Percentiles rank a stretch among this genome's conserved stretches.
Evolutionary conservation across 2,113 vertebrate genomes (phyloP).

Genomic region (Arizona elegans): DNA sequence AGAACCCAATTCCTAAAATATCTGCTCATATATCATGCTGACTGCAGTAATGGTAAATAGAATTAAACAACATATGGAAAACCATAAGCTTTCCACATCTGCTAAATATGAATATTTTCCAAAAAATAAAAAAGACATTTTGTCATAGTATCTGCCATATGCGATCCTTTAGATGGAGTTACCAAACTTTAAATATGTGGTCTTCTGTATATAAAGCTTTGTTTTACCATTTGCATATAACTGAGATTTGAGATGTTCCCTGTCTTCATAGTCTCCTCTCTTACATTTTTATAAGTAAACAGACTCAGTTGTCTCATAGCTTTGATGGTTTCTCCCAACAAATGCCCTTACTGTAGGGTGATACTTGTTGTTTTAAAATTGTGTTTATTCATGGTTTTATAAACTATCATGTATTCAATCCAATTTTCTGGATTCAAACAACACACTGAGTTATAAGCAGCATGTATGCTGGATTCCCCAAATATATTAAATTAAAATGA

Average conservation of each 20-base stretch:
- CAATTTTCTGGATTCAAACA: background rate
- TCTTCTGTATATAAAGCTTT: background rate
- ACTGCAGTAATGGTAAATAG: background rate
- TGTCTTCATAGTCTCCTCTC: background rate
- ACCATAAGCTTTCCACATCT: background rate
- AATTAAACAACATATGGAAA: background rate
- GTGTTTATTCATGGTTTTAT: background rate
- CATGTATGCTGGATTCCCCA: background rate
- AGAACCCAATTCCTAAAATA: background rate
- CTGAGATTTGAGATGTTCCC: background rate
- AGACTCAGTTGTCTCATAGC: background rate
- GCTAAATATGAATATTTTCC: background rate
- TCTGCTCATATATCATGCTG: background rate
- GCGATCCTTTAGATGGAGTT: background rate
- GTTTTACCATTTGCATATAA: background rate
- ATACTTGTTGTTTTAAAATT: background rate
- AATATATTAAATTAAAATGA: background rate
- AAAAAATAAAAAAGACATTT: background rate
- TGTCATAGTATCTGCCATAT: background rate
- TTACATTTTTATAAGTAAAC: background rate
- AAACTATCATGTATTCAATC: background rate
- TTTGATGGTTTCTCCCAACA: background rate
- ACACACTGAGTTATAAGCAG: background rate
- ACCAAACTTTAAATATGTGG: background rate
- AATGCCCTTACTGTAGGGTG: background rate